Conservation (phyloP, 2,113 vertebrate genomes). For the Motacilla alba region DNA sequence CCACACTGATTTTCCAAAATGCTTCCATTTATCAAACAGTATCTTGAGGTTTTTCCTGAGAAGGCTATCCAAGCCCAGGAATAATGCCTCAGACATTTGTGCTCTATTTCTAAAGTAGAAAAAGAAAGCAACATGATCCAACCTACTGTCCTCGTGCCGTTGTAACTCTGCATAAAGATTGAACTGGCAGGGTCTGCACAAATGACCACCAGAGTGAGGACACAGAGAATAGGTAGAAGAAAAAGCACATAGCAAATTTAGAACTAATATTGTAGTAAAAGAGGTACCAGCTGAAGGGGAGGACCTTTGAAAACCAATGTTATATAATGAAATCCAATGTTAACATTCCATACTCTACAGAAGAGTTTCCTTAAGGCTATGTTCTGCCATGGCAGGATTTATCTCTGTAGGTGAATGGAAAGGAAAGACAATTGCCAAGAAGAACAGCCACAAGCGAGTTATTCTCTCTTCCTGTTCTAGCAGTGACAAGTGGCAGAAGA, state of each 20-base stretch:
- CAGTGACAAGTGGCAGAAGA: background rate
- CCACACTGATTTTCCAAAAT: background rate
- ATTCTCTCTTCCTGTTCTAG: background rate
- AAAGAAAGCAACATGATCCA: background rate
- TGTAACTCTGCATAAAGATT: background rate
- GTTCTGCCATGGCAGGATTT: background rate
- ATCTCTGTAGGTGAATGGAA: background rate
- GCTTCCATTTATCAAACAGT: background rate
- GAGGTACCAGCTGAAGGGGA: background rate
- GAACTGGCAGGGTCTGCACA: background rate
- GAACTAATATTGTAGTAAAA: background rate
- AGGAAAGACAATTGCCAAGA: background rate
- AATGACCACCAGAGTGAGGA: background rate
- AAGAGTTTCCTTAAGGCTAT: background rate
- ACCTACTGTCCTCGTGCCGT: background rate
- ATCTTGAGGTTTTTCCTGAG: background rate
- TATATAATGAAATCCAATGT: background rate
- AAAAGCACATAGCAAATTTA: background rate
- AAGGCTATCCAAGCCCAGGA: background rate
- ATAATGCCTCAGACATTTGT: background rate
- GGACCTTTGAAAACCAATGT: background rate
- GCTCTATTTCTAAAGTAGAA: background rate
- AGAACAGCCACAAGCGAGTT: background rate
- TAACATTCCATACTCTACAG: background rate
- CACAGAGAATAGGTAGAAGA: background rate